Base-by-base conservation (phyloP, 2,888 invertebrate genomes). In the Pseudococcus jackbeardsleyi region DNA sequence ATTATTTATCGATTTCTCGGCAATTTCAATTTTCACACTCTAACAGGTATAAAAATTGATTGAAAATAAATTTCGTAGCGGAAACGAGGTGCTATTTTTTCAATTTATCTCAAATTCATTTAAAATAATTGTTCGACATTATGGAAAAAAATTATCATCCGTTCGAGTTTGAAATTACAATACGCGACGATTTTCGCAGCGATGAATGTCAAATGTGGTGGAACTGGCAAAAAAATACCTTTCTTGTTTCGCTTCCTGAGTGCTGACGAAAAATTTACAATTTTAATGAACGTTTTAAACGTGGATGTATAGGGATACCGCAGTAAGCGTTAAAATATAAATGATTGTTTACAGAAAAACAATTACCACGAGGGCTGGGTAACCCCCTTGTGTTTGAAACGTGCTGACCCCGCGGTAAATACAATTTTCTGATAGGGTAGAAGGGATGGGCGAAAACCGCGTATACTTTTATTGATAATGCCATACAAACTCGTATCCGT, bases 391-490 rank as follows among this genome's bases (percentile, higher is more conserved):
- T 17, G 5, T 54, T 54, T 17, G n/a, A 5, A 54, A 17, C 54
- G 15, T n/a, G 54, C 54, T n/a, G 54, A 54, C 54, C n/a, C 54
- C n/a, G 5, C 0, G n/a, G 7, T n/a, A n/a, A 54, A 54, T 26
- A 26, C 15, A 68, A 68, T 68, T 68, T 68, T 68, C 26, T n/a
- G 8, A 5, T 54, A 0, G 6, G n/a, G 15, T n/a, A n/a, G n/a
- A n/a, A 3, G 26, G 26, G 26, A 3, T 3, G 54, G 54, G 54
- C 6, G 7, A 54, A 54, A 54, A 68, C 26, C 22, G 12, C 68
- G 68, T 68, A 68, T 68, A 26, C 68, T 68, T 68, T 68, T 26
- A 68, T 68, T 68, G 68, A 68, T 68, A 68, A 68, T 68, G 68
- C 68, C 68, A 68, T 15, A 68, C 22, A 15, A 26, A 26, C 68